Base-by-base conservation (phyloP, 2,113 vertebrate species). In the Tautogolabrus adspersus region DNA sequence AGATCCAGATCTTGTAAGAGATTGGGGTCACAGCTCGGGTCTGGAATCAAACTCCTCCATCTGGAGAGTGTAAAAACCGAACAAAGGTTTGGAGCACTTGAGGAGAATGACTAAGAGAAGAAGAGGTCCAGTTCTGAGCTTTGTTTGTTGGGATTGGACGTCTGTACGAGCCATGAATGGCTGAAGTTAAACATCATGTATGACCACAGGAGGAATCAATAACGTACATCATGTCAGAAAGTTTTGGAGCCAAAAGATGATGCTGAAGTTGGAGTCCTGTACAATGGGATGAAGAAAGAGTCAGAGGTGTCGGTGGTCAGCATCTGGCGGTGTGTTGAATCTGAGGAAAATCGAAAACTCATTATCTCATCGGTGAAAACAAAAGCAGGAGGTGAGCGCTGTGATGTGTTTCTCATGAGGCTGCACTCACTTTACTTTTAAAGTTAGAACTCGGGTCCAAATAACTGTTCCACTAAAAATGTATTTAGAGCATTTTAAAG, bases 61-160 rank as follows among this genome's bases (percentile, higher is more conserved):
- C 60, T 82, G 60, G 79, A 60, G 44, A 40, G 12, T 59, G 34
- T 73, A 67, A 60, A 52, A 21, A 34, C 54, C 4, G 3, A 22
- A 56, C 40, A 18, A 19, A 22, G 19, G 22, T 63, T 34, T 49
- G 1, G 13, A 54, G 21, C 21, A 6, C 55, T 60, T 19, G 47
- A 73, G 5, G 34, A 61, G 58, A 40, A 42, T 42, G 40, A 42
- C 40, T 42, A 42, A 42, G 40, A 42, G 40, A 42, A 49, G 15
- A 5, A n/a, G 46, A 68, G 26, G 5, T 49, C 23, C 21, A 51
- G 18, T 49, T 62, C 11, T 26, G 37, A 30, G 5, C 23, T 9
- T 37, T 38, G 12, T 62, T 72, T 78, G 59, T 74, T 73, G 68
- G 58, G 34, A 58, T 64, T 77, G 58, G 57, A 72, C 52, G 13